phyloP scores from a whole-genome alignment of 1,140 invertebrate genomes.

The Pemphigus obesinymphae region DNA sequence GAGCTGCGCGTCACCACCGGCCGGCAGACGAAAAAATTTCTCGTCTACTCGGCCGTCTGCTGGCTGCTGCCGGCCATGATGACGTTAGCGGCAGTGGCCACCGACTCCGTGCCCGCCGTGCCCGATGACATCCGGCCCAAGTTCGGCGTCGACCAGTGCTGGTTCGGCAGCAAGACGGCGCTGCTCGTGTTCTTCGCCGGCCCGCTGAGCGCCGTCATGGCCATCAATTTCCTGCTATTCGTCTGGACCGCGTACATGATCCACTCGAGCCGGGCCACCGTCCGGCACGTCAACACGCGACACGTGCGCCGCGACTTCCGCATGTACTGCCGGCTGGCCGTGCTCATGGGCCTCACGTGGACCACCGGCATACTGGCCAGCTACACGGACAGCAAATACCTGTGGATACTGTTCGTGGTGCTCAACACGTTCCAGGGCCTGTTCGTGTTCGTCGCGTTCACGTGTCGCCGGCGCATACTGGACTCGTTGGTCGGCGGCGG shows the following conservation, averaged over 20 bases:
- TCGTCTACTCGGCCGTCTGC: slow-evolving; percentile 56
- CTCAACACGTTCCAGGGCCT: slow-evolving; percentile 59
- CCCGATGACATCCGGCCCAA: slow-evolving; percentile 51
- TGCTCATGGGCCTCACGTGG: slow-evolving; percentile 58
- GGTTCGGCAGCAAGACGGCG: slow-evolving; percentile 55
- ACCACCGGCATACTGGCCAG: slow-evolving; percentile 55
- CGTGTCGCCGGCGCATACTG: slow-evolving; percentile 53
- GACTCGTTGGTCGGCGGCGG: slow-evolving; percentile 45
- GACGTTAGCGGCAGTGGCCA: slow-evolving; percentile 52
- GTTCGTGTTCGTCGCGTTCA: slow-evolving; percentile 59
- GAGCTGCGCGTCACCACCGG: slow-evolving; percentile 53
- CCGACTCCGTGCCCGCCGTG: slow-evolving; percentile 53
- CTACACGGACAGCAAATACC: slow-evolving; percentile 50
- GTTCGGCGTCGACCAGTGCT: slow-evolving; percentile 55
- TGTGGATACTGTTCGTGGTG: slow-evolving; percentile 57
- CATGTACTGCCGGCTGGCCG: slow-evolving; percentile 57
- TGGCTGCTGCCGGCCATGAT: slow-evolving; percentile 56
- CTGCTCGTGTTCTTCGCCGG: slow-evolving; percentile 56
- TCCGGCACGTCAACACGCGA: slow-evolving; percentile 49
- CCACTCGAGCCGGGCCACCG: slow-evolving; percentile 51
- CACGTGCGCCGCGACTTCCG: slow-evolving; percentile 52
- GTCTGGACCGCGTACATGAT: slow-evolving; percentile 55
- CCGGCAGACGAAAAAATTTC: slow-evolving; percentile 52
- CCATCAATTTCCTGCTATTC: slow-evolving; percentile 56
- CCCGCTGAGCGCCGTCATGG: slow-evolving; percentile 54